Evolutionary conservation across 30 jellyfish, hydroid and myxozoan genomes (phyloP).

Genomic region (Turritopsis rubra): DNA sequence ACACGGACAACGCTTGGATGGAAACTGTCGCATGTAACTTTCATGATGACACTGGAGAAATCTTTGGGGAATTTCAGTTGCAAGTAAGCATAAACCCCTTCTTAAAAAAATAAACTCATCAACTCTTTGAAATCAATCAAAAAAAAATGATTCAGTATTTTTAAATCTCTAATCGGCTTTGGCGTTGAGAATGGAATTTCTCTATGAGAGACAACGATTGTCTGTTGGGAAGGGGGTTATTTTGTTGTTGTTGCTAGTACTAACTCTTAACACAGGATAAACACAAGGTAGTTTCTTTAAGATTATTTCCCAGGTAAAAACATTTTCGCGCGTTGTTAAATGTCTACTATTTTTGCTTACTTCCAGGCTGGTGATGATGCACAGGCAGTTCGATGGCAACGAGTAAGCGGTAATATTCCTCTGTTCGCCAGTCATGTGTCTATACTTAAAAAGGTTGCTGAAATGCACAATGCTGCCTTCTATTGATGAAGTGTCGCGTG

Average conservation of each 20-base stretch:
- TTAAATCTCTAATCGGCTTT: too few species aligned
- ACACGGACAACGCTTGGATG: conserved; percentile 95
- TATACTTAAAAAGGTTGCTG: conserved; percentile 63
- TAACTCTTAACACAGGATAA: too few species aligned
- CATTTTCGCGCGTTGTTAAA: neutral
- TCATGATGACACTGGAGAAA: conserved; percentile 88
- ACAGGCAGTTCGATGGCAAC: conserved; percentile 81
- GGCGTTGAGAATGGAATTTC: too few species aligned
- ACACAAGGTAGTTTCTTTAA: neutral
- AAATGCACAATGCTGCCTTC: conserved; percentile 74
- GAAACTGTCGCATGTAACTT: conserved; percentile 84
- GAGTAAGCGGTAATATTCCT: conserved; percentile 77
- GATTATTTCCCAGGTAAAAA: too few species aligned
- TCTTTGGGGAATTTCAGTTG: conserved; percentile 62
- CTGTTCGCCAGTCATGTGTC: conserved; percentile 87
- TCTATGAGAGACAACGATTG: too few species aligned
- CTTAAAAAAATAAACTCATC: too few species aligned
- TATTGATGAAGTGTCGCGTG: conserved; percentile 16
- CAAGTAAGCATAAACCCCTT: conserved; percentile 26
- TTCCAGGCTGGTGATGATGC: conserved; percentile 92
- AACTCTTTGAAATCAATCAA: too few species aligned
- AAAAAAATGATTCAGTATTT: too few species aligned
- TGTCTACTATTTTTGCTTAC: neutral
- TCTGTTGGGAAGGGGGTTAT: too few species aligned
- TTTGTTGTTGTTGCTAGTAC: too few species aligned